A percentile compares a stretch with the other conserved stretches of the same genome.
Conservation (phyloP, 2,888 invertebrate genomes). For the Chrysotoxum bicinctum region DNA sequence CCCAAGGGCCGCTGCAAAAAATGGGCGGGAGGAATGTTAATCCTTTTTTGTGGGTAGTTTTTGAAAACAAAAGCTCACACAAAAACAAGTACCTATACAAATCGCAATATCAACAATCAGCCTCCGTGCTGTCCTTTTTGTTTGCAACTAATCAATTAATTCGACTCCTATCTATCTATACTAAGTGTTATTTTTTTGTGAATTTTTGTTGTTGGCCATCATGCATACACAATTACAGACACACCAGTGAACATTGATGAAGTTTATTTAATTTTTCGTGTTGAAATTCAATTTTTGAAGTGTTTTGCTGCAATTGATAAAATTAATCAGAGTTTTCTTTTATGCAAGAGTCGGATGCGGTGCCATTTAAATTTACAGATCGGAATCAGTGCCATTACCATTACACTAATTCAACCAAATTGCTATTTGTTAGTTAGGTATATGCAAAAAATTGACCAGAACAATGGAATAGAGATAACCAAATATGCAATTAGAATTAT, state of each 20-base stretch:
- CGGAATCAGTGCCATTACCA: constrained; percentile 41
- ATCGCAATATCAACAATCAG: constrained; percentile 63
- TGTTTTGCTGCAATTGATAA: constrained; percentile 15
- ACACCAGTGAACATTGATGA: not conserved
- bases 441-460: constrained; percentile 10
- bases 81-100: constrained; percentile 29
- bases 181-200: constrained; percentile 16
- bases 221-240: constrained; percentile 16
- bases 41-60: constrained; percentile 37
- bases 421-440: constrained; percentile 41
- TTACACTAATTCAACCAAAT: constrained; percentile 66
- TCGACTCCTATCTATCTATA: constrained; percentile 35
- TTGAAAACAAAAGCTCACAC: constrained; percentile 20
- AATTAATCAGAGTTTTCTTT: constrained; percentile 46
- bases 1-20: constrained; percentile 4
- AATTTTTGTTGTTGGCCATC: not conserved
- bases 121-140: constrained; percentile 66
- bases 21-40: constrained; percentile 54
- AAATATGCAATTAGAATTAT: constrained; percentile 59
- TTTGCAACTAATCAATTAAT: constrained; percentile 71
- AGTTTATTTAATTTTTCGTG: constrained; percentile 36
- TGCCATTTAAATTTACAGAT: constrained; percentile 47
- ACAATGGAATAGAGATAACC: constrained; percentile 33
- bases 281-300: constrained; percentile 45
- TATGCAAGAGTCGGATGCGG: constrained; percentile 2